These are phyloP conservation scores for Cheilinus undulatus DNA, from an alignment of 2,113 vertebrate genomes.

Conservation along the genomic window DNA sequence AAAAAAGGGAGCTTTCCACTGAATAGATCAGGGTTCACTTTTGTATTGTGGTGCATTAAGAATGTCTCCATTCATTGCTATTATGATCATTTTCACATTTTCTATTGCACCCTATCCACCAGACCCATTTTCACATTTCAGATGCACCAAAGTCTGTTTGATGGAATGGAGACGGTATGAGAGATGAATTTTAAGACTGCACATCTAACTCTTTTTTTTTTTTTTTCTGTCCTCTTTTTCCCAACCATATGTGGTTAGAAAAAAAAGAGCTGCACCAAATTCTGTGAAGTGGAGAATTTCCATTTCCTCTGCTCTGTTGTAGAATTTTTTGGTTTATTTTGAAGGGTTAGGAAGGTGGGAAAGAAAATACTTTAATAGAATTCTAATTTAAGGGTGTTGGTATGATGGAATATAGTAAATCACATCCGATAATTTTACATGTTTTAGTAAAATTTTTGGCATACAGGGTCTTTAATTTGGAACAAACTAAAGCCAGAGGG, in stretches of 20 bases:
- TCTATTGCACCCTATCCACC: not conserved
- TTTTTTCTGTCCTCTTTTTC: slow-evolving; percentile 16
- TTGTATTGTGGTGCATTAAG: not conserved
- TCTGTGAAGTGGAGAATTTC: slow-evolving; percentile 27
- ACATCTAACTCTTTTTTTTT: not conserved
- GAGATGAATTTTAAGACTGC: slow-evolving; percentile 25
- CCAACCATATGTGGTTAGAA: not conserved
- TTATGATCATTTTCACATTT: slow-evolving; percentile 20
- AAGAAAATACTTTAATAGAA: too few relatives aligned
- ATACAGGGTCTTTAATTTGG: too few relatives aligned
- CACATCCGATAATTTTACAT: too few relatives aligned
- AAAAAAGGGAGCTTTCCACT: not conserved
- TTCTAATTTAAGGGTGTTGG: too few relatives aligned
- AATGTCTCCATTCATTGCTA: slow-evolving; percentile 14
- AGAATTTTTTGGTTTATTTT: slow-evolving; percentile 9
- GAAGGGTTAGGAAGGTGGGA: not conserved
- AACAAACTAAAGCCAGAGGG: too few relatives aligned
- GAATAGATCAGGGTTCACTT: slow-evolving; percentile 1
- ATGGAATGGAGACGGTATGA: slow-evolving; percentile 21
- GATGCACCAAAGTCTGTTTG: slow-evolving; percentile 24
- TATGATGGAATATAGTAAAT: too few relatives aligned
- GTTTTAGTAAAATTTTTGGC: not conserved
- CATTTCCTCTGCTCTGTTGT: not conserved
- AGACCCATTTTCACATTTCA: slow-evolving; percentile 3
- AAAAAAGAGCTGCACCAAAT: slow-evolving; percentile 1